phyloP scores from a whole-genome alignment of 2,888 invertebrate genomes.

The Petrophora chlorosata region DNA sequence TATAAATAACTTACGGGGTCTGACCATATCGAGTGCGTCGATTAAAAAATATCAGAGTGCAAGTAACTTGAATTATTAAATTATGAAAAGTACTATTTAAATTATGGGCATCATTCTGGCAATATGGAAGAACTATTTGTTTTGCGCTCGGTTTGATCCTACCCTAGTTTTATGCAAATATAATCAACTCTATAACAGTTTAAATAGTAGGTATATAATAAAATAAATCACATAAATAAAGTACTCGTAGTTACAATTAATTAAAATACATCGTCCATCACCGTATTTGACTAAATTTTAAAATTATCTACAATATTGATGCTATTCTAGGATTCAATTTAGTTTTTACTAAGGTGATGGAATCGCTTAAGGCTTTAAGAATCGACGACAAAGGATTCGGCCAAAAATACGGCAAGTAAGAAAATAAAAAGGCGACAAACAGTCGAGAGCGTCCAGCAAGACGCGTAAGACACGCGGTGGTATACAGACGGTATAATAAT shows the following conservation, averaged over 20 bases:
- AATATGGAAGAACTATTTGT: not conserved
- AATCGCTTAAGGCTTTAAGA: not conserved
- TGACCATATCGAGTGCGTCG: slow-evolving; percentile 45
- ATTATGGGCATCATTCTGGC: too few relatives aligned
- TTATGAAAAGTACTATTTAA: not conserved
- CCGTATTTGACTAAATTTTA: slow-evolving; percentile 4
- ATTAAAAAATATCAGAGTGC: slow-evolving; percentile 2
- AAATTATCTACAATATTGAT: slow-evolving; percentile 14
- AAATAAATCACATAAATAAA: slow-evolving; percentile 9
- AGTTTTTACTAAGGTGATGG: not conserved
- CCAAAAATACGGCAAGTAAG: slow-evolving; percentile 10
- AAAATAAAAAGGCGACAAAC: not conserved
- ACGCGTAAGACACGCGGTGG: too few relatives aligned
- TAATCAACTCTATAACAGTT: not conserved
- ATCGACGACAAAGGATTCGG: not conserved
- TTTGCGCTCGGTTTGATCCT: slow-evolving; percentile 45
- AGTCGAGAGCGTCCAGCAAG: not conserved
- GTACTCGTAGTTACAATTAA: slow-evolving; percentile 5
- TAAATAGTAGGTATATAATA: not conserved
- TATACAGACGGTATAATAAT: too few relatives aligned
- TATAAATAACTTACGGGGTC: slow-evolving; percentile 33
- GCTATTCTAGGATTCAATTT: slow-evolving; percentile 6
- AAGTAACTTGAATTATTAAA: slow-evolving; percentile 2
- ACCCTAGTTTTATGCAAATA: slow-evolving; percentile 26
- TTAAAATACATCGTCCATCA: slow-evolving; percentile 9